Conservation (phyloP, 2,113 vertebrate genomes). For the Diphyllodes magnificus region DNA sequence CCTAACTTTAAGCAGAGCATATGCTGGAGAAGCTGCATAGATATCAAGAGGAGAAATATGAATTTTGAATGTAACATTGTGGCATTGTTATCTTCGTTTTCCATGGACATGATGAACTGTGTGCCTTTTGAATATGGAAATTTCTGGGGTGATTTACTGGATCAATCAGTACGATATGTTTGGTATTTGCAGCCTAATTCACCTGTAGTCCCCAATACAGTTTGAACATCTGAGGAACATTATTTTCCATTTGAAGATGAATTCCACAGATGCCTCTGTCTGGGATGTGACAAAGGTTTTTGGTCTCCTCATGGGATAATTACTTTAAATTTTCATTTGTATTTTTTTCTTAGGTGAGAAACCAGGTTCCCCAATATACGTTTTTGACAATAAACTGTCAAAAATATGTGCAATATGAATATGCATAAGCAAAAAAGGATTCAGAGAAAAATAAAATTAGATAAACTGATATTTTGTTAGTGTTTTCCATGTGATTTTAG, state of each 20-base stretch:
- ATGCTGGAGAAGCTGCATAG: not conserved
- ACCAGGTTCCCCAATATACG: not conserved
- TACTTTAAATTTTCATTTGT: not conserved
- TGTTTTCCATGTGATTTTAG: not conserved
- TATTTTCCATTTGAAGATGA: not conserved
- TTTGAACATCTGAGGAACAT: not conserved
- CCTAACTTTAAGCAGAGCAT: not conserved
- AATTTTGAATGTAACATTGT: not conserved
- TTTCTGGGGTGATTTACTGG: not conserved
- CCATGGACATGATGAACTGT: not conserved
- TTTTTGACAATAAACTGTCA: not conserved
- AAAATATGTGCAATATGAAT: not conserved
- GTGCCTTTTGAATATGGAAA: not conserved
- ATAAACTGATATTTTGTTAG: not conserved
- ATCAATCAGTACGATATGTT: not conserved
- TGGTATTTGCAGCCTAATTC: not conserved
- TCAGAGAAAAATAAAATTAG: not conserved
- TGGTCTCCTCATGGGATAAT: not conserved
- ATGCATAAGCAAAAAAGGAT: not conserved
- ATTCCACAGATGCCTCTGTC: not conserved
- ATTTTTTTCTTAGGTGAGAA: not conserved
- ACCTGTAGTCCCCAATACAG: not conserved
- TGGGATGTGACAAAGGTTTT: not conserved
- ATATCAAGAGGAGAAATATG: not conserved
- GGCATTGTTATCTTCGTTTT: not conserved